phyloP scores from a whole-genome alignment of 2,797 vertebrate species.

The Sandelia bainsii region DNA sequence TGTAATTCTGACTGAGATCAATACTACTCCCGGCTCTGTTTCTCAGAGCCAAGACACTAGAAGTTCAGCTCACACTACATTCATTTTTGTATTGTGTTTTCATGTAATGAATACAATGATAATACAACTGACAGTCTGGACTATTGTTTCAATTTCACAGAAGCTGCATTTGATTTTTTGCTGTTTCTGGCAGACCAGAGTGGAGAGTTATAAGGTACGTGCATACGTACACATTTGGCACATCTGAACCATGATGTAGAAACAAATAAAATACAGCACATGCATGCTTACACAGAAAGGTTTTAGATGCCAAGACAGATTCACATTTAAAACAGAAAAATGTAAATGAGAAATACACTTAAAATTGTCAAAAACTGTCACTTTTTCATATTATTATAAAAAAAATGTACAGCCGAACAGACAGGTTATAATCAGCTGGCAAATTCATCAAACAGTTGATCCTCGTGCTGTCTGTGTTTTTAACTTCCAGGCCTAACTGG shows the following conservation, averaged over 20 bases:
- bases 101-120: conserved; percentile 41
- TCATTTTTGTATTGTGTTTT: conserved; percentile 21
- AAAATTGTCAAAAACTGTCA: background rate
- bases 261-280: background rate
- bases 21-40: conserved; percentile 69
- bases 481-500: conserved; percentile 56
- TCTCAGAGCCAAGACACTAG: conserved; percentile 48
- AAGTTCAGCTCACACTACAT: conserved; percentile 45
- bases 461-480: conserved; percentile 54
- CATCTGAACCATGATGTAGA: background rate
- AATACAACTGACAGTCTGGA: conserved; percentile 21
- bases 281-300: background rate
- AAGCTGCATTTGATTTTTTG: conserved; percentile 30
- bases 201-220: background rate
- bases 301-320: too few species aligned
- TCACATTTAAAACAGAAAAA: background rate
- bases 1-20: conserved; percentile 78
- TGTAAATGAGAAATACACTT: background rate
- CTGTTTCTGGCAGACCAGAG: background rate
- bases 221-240: background rate
- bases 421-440: conserved; percentile 49
- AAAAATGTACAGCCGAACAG: conserved; percentile 20
- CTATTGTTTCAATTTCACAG: conserved; percentile 20
- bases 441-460: conserved; percentile 48
- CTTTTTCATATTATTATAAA: background rate